Evolutionary conservation across 1,140 invertebrate genomes (phyloP), one percentile per base, ranked within the genome.

Genomic region (Drosophila lowei): DNA sequence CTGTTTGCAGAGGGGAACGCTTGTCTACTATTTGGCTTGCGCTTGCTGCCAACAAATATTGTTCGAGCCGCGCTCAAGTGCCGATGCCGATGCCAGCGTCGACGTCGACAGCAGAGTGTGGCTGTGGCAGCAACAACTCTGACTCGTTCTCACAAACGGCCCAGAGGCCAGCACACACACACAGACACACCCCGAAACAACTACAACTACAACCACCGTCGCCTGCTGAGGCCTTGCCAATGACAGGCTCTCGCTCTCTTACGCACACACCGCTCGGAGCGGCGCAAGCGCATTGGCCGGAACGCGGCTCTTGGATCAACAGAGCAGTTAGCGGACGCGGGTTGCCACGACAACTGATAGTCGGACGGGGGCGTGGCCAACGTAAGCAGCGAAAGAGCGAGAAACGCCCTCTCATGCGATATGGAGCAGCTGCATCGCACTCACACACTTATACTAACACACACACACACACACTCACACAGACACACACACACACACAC

Each of bases 1-100:
- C 91, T 91, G 91, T 91, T 91, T 91, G 89, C 91, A 91, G 90
- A 91, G 90, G 90, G 90, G 91, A 91, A 91, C 79, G 81, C 79
- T 88, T 90, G 85, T 90, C 84, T 91, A 91, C 91, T 91, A 91
- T 91, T 91, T 91, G 90, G 90, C 91, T 91, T 91, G 88, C 81
- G 81, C 81, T 85, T 85, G 81, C 81, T 85, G 81, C 90, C 90
- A 91, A 91, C 90, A 91, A 91, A 91, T 90, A 91, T 91, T 89
- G 83, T 90, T 90, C 83, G 83, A 90, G 88, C 88, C 81, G 75
- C 84, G 83, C 83, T 90, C 90, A 90, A 90, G 90, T 90, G 89
- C 70, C 76, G 64, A 47, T 66, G 79, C 38, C 30, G 65, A 38
- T 38, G 34, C 21, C 60, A 66, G 58, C 66, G 76, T 28, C 52